Evolutionary conservation across 2,113 vertebrate species (phyloP).

Genomic region (Cygnus buccinator): DNA sequence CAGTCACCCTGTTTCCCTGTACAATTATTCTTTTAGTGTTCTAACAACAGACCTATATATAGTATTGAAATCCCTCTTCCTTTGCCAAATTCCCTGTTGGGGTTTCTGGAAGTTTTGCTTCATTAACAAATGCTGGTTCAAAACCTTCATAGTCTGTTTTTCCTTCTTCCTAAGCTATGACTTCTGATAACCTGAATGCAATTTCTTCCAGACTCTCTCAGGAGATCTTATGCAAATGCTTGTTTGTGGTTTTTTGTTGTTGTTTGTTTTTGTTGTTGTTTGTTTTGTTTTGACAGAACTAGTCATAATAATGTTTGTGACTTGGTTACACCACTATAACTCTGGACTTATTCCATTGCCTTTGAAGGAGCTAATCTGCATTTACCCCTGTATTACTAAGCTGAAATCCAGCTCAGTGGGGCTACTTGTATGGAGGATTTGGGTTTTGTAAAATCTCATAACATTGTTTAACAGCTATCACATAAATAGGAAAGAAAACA

Average conservation of each 20-base stretch:
- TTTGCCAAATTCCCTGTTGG: not conserved
- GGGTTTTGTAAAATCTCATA: slow-evolving; percentile 10
- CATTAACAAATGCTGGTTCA: not conserved
- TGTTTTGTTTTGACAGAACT: not conserved
- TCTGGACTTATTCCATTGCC: slow-evolving; percentile 3
- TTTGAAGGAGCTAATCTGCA: slow-evolving; percentile 41
- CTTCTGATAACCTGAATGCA: not conserved
- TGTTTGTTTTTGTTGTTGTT: not conserved
- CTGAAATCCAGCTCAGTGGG: slow-evolving; percentile 42
- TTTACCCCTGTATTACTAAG: not conserved
- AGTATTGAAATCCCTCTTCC: not conserved
- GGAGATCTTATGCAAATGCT: not conserved
- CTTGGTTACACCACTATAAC: not conserved
- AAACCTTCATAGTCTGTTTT: not conserved
- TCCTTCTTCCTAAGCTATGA: not conserved
- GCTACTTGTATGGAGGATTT: slow-evolving; percentile 6
- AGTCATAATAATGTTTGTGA: not conserved
- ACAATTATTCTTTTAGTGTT: not conserved
- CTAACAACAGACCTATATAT: not conserved
- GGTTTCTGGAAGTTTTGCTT: not conserved
- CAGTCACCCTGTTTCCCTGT: not conserved
- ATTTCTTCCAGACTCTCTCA: not conserved
- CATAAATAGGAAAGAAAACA: slow-evolving; percentile 35
- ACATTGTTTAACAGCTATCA: slow-evolving; percentile 27
- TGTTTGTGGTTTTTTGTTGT: not conserved